Evolutionary conservation across 37 sponge, comb jelly and placozoan species (phyloP).

Genomic region (Beroe ovata): DNA sequence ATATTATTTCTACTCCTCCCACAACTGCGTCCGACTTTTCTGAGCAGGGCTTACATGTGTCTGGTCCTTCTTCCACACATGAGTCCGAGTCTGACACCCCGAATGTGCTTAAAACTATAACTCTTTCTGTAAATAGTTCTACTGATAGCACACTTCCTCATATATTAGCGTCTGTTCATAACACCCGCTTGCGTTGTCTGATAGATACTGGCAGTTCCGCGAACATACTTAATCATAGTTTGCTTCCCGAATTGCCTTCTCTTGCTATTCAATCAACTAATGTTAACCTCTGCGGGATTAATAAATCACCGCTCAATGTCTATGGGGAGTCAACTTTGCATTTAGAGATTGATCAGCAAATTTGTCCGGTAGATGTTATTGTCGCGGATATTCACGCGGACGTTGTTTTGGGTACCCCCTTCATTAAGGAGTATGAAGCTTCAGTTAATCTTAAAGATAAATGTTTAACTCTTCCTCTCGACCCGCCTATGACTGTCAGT

Average conservation of each 20-base stretch:
- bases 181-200: not conserved
- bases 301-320: constrained; percentile 11
- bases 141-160: not conserved
- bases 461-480: not conserved
- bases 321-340: not conserved
- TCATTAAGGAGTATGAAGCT: not conserved
- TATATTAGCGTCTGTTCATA: not conserved
- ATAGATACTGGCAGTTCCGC: constrained; percentile 3
- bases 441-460: not conserved
- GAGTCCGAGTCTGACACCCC: not conserved
- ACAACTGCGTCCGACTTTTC: too few species aligned
- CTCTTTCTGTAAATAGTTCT: constrained; percentile 26
- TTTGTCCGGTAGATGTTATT: constrained; percentile 11
- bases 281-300: not conserved
- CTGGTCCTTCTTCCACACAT: not conserved
- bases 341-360: not conserved
- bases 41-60: too few species aligned
- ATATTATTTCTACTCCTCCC: not conserved
- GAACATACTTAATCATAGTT: constrained; percentile 11
- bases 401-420: constrained; percentile 5
- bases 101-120: not conserved
- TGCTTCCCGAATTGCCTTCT: not conserved
- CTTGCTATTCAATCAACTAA: not conserved
- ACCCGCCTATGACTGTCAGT: not conserved
- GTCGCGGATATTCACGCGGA: constrained; percentile 3